A percentile compares a stretch with the other conserved stretches of the same genome.
phyloP scores from a whole-genome alignment of 2,113 vertebrate genomes.

The Myrmophylax atrothorax region DNA sequence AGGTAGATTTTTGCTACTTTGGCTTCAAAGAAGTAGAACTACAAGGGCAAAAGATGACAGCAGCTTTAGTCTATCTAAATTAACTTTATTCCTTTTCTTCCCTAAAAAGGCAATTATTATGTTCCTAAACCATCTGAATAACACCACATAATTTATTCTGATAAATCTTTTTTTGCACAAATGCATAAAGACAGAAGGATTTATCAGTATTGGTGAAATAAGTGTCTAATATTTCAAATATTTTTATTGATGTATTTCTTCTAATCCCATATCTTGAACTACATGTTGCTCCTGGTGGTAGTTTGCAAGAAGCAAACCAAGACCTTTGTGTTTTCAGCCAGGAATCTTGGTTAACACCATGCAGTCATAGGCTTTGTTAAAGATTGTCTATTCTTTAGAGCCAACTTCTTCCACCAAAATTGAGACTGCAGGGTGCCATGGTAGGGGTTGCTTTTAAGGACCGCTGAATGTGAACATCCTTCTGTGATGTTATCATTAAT shows the following conservation, averaged over 20 bases:
- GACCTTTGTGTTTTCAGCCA: not conserved
- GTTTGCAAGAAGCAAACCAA: not conserved
- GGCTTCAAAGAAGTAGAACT: not conserved
- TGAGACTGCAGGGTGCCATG: not conserved
- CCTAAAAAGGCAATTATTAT: not conserved
- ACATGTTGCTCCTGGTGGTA: rapidly evolving
- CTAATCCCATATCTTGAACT: not conserved
- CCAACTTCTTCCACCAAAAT: not conserved
- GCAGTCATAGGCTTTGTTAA: not conserved
- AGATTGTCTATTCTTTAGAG: not conserved
- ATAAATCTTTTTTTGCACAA: not conserved
- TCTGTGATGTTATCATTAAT: not conserved
- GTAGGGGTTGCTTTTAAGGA: not conserved
- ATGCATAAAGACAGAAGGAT: not conserved
- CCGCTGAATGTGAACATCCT: not conserved
- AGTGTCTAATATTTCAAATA: not conserved
- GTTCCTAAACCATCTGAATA: not conserved
- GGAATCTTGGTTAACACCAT: not conserved
- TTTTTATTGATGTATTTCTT: not conserved
- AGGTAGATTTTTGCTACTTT: not conserved
- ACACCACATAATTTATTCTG: not conserved
- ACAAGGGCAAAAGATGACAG: not conserved
- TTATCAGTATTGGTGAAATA: not conserved
- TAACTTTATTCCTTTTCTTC: not conserved
- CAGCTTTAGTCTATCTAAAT: not conserved